phyloP scores from a whole-genome alignment of 2,888 invertebrate genomes.

The Heliconius ethilla region DNA sequence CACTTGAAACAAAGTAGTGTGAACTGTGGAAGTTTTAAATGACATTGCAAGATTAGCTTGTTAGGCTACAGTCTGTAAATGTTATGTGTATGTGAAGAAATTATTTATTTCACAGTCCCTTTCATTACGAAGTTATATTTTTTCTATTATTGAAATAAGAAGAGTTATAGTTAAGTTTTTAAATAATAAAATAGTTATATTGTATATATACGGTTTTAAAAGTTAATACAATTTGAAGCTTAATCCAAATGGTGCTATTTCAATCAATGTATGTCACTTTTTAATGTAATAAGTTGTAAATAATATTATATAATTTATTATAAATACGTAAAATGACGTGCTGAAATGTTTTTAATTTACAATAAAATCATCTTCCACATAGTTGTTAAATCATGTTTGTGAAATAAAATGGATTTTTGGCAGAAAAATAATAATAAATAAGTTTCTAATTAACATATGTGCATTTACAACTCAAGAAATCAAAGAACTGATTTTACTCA shows the following conservation, averaged over 20 bases:
- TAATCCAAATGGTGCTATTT: slow-evolving; percentile 69
- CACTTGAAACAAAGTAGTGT: background rate
- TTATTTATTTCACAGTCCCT: background rate
- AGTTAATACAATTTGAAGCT: slow-evolving; percentile 49
- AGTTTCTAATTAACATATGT: background rate
- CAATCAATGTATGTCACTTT: slow-evolving; percentile 15
- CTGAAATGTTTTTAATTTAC: background rate
- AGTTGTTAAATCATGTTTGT: background rate
- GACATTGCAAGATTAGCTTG: background rate
- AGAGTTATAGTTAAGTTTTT: background rate
- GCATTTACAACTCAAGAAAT: background rate
- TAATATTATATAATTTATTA: slow-evolving; percentile 26
- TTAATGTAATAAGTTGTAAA: slow-evolving; percentile 33
- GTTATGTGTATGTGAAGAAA: background rate
- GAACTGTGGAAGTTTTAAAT: background rate
- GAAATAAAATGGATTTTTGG: background rate
- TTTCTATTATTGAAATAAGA: background rate
- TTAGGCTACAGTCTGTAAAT: background rate
- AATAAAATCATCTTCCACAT: background rate
- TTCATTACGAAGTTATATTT: background rate
- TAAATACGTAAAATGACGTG: background rate
- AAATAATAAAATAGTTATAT: background rate
- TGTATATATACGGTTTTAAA: slow-evolving; percentile 22
- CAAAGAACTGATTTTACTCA: slow-evolving; percentile 78
- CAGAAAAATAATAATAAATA: background rate